phyloP scores from a whole-genome alignment of 2,113 vertebrate genomes.

The Corythoichthys intestinalis region DNA sequence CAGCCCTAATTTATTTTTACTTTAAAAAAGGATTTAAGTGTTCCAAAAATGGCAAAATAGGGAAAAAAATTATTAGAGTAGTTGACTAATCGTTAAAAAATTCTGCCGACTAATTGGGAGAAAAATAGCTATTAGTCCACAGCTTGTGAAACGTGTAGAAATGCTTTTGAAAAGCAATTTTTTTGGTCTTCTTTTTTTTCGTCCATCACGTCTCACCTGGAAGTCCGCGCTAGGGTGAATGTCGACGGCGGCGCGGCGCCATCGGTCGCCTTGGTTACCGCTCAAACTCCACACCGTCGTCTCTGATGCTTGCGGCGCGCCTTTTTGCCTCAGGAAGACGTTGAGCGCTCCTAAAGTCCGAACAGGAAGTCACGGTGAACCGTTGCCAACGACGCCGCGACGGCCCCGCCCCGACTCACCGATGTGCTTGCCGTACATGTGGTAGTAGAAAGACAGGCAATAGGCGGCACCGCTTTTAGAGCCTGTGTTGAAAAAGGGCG shows the following conservation, averaged over 20 bases:
- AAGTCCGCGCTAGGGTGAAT: slow-evolving; percentile 89
- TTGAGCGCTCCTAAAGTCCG: slow-evolving; percentile 74
- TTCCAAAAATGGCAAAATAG: too few species aligned
- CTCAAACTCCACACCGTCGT: slow-evolving; percentile 83
- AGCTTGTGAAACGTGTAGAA: too few species aligned
- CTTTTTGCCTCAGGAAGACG: slow-evolving; percentile 84
- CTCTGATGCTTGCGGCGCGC: slow-evolving; percentile 75
- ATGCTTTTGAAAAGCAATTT: too few species aligned
- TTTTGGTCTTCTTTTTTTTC: too few species aligned
- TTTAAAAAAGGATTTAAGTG: too few species aligned
- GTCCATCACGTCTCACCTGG: slow-evolving; percentile 72
- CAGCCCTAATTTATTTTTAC: too few species aligned
- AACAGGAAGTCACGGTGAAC: neutral
- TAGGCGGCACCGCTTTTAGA: slow-evolving; percentile 84
- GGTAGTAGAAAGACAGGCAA: slow-evolving; percentile 93
- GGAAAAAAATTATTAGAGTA: too few species aligned
- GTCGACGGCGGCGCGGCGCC: slow-evolving; percentile 86
- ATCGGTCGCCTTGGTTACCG: slow-evolving; percentile 89
- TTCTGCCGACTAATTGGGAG: too few species aligned
- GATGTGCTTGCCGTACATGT: slow-evolving; percentile 97
- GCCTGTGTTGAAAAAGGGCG: slow-evolving; percentile 85
- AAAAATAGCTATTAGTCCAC: too few species aligned
- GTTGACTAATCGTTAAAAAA: too few species aligned
- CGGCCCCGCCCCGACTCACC: slow-evolving; percentile 70
- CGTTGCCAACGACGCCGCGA: too few species aligned